Percentiles rank a stretch among this genome's conserved stretches.
These are phyloP conservation scores for Eriocheir sinensis DNA, from an alignment of 1,140 invertebrate species.

Conservation along the genomic window DNA sequence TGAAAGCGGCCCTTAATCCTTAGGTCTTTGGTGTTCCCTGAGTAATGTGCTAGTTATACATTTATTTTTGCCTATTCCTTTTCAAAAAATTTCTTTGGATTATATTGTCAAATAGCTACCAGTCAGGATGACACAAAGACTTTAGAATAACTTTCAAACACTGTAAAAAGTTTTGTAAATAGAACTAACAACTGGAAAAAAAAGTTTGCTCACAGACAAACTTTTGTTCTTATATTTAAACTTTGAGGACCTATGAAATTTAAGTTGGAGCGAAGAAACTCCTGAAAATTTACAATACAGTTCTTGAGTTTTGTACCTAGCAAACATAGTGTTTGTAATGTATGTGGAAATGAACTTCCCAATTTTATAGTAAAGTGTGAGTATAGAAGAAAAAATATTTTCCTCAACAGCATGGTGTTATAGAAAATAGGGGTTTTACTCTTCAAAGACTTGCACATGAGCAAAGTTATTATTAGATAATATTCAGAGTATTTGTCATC, in stretches of 20 bases:
- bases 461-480: no score
- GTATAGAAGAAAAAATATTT: no score
- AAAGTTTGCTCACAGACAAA: neutral
- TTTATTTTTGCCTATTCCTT: neutral
- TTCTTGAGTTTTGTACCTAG: no score
- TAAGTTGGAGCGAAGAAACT: neutral
- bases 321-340: no score
- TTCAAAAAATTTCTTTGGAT: neutral
- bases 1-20: no score
- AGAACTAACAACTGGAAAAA: neutral
- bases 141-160: neutral
- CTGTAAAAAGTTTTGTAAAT: neutral
- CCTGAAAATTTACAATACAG: neutral
- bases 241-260: neutral
- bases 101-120: conserved; percentile 6
- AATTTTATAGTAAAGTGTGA: no score
- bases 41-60: neutral
- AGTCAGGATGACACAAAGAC: neutral
- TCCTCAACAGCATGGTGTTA: no score
- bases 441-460: no score
- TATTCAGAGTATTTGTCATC: no score
- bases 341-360: no score
- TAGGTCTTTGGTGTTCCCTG: neutral
- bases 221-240: conserved; percentile 8
- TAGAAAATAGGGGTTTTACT: no score